Conservation (phyloP, 2,113 vertebrate species). For the Halcyon senegalensis region DNA sequence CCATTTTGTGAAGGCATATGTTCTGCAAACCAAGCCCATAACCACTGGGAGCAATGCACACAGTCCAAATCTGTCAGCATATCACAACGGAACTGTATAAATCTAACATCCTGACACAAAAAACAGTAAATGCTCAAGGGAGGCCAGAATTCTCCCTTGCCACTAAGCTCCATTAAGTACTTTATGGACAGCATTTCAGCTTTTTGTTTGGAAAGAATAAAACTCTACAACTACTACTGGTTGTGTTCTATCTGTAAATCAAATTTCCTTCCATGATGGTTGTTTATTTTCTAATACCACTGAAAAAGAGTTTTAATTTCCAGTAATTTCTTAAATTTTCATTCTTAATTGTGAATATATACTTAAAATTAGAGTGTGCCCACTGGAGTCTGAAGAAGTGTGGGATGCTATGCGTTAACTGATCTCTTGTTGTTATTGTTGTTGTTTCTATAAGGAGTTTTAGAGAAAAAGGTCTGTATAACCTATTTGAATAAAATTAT, state of each 20-base stretch:
- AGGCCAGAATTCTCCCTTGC: conserved; percentile 6
- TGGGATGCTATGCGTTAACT: neutral
- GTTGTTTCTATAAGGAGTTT: neutral
- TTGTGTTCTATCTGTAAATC: neutral
- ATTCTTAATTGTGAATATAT: neutral
- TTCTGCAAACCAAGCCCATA: conserved; percentile 52
- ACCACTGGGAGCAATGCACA: conserved; percentile 14
- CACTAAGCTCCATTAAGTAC: neutral
- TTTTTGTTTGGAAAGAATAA: neutral
- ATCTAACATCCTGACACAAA: conserved; percentile 26
- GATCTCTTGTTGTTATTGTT: neutral
- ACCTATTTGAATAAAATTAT: neutral
- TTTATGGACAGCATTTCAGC: neutral
- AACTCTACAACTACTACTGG: neutral
- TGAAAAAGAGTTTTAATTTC: neutral
- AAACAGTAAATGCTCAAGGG: neutral
- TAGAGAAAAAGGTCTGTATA: neutral
- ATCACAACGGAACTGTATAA: conserved; percentile 15
- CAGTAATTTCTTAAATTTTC: neutral
- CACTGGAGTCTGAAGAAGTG: neutral
- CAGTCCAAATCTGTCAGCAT: conserved; percentile 54
- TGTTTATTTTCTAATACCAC: neutral
- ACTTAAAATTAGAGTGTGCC: neutral
- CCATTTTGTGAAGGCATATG: conserved; percentile 55
- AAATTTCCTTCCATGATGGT: neutral